Base-by-base conservation (phyloP, 2,797 vertebrate species). In the Myotis planiceps region DNA sequence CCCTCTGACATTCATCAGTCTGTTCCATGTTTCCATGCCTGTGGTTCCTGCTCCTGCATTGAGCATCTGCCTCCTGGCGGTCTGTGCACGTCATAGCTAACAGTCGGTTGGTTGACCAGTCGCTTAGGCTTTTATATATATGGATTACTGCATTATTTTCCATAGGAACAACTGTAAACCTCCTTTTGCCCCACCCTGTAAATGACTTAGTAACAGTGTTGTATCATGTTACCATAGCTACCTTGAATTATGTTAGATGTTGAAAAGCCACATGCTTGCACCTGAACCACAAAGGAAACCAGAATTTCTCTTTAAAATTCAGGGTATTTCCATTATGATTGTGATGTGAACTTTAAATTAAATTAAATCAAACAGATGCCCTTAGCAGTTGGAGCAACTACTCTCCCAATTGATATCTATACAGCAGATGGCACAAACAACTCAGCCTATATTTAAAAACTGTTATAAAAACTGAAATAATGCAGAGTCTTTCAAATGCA, bases 391-490 rank as follows among this genome's bases (percentile, higher is more conserved):
- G 97, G 95, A 93, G 94, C 68, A 96, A 80, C 60, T 69, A 69
- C 98, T 98, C 80, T 97, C 63, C 93, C 55, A 92, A 90, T 29
- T 97, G 90, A 90, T 97, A 96, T 0, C 0, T 96, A 37, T 87
- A 96, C 42, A 96, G 93, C 95, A 98, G 97, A 98, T 97, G 96
- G 96, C 60, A 69, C 27, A 96, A 96, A 94, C 81, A 94, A 96
- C 42, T 97, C 74, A 95, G 94, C 74, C 95, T 69, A 96, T 60
- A 96, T 68, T 98, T 98, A 85, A 92, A 88, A 79, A 15, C 10
- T 75, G 8, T 63, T 82, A 45, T 85, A 90, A 92, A 94, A 96
- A 78, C 60, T 63, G 63, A 89, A 97, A 68, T 25, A 69, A 53
- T 42, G 29, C 45, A 66, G 89, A 97, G 37, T 53, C 47, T 94